These are phyloP conservation scores for Vanacampus margaritifer DNA, from an alignment of 2,113 vertebrate species.

Conservation along the genomic window DNA sequence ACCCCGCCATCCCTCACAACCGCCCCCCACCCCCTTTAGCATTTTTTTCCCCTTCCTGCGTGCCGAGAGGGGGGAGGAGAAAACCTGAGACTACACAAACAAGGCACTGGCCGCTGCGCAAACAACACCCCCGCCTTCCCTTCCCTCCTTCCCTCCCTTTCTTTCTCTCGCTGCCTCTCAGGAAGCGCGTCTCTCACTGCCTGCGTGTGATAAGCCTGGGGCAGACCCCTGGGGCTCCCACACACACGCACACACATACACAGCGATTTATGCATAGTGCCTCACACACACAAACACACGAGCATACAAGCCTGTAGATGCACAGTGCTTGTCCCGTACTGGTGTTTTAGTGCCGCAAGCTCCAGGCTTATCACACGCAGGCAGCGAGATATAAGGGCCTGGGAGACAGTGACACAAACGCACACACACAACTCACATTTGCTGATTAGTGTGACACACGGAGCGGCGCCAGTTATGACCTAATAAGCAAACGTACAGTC, in stretches of 20 bases:
- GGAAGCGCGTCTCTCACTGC: slow-evolving; percentile 74
- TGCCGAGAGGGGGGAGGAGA: slow-evolving; percentile 50
- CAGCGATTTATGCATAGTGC: slow-evolving; percentile 25
- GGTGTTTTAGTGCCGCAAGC: slow-evolving; percentile 69
- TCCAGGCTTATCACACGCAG: slow-evolving; percentile 66
- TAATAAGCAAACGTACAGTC: slow-evolving; percentile 51
- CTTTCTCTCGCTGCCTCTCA: slow-evolving; percentile 47
- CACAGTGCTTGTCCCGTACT: slow-evolving; percentile 59
- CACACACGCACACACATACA: slow-evolving; percentile 33
- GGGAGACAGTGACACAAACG: slow-evolving; percentile 41
- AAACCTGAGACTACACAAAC: slow-evolving; percentile 74
- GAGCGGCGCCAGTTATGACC: slow-evolving; percentile 47
- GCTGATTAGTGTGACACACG: slow-evolving; percentile 13
- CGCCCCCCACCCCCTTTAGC: slow-evolving; percentile 48
- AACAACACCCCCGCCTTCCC: slow-evolving; percentile 60
- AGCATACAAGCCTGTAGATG: slow-evolving; percentile 48
- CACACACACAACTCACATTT: slow-evolving; percentile 20
- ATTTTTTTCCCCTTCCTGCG: slow-evolving; percentile 52
- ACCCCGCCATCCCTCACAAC: slow-evolving; percentile 23
- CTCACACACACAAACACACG: slow-evolving; percentile 45
- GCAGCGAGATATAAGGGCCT: slow-evolving; percentile 66
- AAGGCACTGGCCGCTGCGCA: slow-evolving; percentile 70
- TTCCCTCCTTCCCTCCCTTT: slow-evolving; percentile 1
- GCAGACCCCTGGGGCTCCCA: slow-evolving; percentile 67
- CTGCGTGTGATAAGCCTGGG: slow-evolving; percentile 74